phyloP scores from a whole-genome alignment of 2,888 invertebrate genomes.

The Pammene fasciana region DNA sequence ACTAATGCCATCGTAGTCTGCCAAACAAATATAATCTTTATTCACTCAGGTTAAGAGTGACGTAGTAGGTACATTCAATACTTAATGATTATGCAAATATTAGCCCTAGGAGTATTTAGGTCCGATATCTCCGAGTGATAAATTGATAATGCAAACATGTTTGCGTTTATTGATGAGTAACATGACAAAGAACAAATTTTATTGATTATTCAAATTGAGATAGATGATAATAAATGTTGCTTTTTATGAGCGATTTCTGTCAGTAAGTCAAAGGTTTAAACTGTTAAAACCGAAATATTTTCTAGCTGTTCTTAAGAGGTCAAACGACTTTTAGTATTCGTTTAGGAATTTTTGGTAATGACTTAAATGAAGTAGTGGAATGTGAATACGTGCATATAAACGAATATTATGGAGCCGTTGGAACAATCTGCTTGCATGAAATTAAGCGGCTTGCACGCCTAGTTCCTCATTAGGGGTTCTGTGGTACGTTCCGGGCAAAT shows the following conservation, averaged over 20 bases:
- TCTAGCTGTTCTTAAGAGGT: slow-evolving; percentile 53
- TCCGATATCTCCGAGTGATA: slow-evolving; percentile 56
- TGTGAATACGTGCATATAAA: slow-evolving; percentile 48
- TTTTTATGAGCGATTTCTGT: slow-evolving; percentile 39
- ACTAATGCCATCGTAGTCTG: slow-evolving; percentile 63
- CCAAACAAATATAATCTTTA: slow-evolving; percentile 54
- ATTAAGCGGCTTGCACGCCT: slow-evolving; percentile 33
- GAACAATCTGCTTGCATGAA: slow-evolving; percentile 41
- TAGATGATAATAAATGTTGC: slow-evolving; percentile 36
- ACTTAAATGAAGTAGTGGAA: slow-evolving; percentile 53
- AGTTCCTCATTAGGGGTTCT: slow-evolving; percentile 37
- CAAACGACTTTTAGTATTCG: slow-evolving; percentile 54
- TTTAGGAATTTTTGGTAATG: slow-evolving; percentile 55
- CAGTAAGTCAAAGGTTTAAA: slow-evolving; percentile 52
- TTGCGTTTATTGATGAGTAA: background rate
- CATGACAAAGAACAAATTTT: slow-evolving; percentile 33
- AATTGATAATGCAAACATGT: slow-evolving; percentile 54
- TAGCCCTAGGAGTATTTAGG: slow-evolving; percentile 58
- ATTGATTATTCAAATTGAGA: slow-evolving; percentile 34
- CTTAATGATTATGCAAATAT: slow-evolving; percentile 69
- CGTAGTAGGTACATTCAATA: slow-evolving; percentile 55
- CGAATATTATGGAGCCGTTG: slow-evolving; percentile 34
- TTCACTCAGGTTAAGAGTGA: slow-evolving; percentile 45
- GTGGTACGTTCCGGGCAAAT: slow-evolving; percentile 33
- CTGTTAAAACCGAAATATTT: slow-evolving; percentile 54